A percentile compares a stretch with the other conserved stretches of the same genome.
phyloP scores from a whole-genome alignment of 2,888 invertebrate genomes.

The Scaptomyza reducta region DNA sequence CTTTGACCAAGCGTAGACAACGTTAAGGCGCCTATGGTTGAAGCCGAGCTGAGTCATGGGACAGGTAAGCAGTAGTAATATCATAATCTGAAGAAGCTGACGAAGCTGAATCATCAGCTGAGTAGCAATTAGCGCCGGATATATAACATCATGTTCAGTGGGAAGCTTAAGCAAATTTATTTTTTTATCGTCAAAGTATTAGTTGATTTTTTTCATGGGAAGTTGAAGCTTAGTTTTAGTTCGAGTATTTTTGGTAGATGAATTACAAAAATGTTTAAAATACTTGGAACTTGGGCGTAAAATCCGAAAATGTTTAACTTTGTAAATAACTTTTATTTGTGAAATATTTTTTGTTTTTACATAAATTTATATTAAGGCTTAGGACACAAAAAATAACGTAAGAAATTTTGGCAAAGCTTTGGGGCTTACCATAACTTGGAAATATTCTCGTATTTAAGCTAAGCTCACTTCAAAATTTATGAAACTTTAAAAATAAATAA shows the following conservation, averaged over 20 bases:
- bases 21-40: not conserved
- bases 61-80: constrained; percentile 2
- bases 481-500: constrained; percentile 17
- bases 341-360: no score
- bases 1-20: constrained; percentile 2
- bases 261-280: no score
- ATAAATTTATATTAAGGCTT: no score
- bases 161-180: constrained; percentile 1
- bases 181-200: not conserved
- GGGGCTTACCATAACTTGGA: not conserved
- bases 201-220: not conserved
- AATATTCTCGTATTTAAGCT: not conserved
- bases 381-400: no score
- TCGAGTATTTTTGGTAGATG: not conserved
- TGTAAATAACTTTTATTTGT: no score
- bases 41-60: constrained; percentile 6
- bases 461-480: not conserved
- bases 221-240: not conserved
- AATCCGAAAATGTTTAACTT: no score
- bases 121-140: constrained; percentile 17
- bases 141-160: constrained; percentile 3
- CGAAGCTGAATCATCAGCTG: constrained; percentile 13
- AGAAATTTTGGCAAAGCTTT: not conserved
- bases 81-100: not conserved
- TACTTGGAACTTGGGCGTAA: no score